A percentile compares a stretch with the other conserved stretches of the same genome.
These are phyloP conservation scores for Sclerodermus sp. DNA, from an alignment of 2,888 invertebrate species.

Conservation along the genomic window DNA sequence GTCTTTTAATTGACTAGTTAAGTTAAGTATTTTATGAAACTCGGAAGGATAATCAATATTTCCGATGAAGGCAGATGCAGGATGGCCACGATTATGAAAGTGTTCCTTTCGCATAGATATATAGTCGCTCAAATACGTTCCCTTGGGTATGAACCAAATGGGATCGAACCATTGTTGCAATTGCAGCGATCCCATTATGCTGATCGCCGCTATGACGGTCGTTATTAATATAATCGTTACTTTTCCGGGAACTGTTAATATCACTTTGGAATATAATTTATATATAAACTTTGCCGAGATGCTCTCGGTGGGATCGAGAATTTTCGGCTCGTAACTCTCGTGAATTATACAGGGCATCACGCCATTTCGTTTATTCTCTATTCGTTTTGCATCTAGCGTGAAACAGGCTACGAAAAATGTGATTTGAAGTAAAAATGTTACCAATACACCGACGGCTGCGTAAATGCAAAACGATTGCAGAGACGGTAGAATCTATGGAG, in stretches of 20 bases:
- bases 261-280: slow-evolving; percentile 65
- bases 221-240: slow-evolving; percentile 65
- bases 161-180: slow-evolving; percentile 80
- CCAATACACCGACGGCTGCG: slow-evolving; percentile 75
- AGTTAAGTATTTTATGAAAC: slow-evolving; percentile 62
- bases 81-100: slow-evolving; percentile 69
- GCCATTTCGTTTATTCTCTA: slow-evolving; percentile 68
- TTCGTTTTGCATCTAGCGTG: slow-evolving; percentile 69
- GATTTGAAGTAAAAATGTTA: slow-evolving; percentile 74
- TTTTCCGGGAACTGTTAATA: slow-evolving; percentile 71
- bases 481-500: slow-evolving; percentile 73
- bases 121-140: slow-evolving; percentile 69
- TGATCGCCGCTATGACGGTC: slow-evolving; percentile 64
- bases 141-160: slow-evolving; percentile 76
- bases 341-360: slow-evolving; percentile 70
- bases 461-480: slow-evolving; percentile 82
- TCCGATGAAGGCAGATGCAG: slow-evolving; percentile 70
- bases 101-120: slow-evolving; percentile 61
- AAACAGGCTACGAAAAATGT: slow-evolving; percentile 83
- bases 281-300: slow-evolving; percentile 65
- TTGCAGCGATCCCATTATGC: slow-evolving; percentile 65
- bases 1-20: slow-evolving; percentile 61
- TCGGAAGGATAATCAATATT: slow-evolving; percentile 67
- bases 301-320: slow-evolving; percentile 61
- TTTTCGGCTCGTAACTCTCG: slow-evolving; percentile 60